These are phyloP conservation scores for Ammodytes marinus DNA, from an alignment of 2,113 vertebrate genomes.

Conservation along the genomic window DNA sequence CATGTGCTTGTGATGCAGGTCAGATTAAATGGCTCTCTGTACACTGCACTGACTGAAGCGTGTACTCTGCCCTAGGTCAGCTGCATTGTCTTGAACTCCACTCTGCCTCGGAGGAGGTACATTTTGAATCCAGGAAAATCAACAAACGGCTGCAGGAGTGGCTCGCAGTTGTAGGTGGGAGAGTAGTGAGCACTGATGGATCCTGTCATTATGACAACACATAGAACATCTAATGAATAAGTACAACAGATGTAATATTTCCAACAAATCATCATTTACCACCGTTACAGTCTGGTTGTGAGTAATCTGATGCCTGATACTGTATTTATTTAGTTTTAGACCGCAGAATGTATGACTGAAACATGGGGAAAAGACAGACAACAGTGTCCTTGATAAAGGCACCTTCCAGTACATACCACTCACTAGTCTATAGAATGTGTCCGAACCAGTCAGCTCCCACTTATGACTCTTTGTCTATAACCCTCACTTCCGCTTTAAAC, in stretches of 20 bases:
- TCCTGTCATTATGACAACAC: background rate
- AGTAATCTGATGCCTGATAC: slow-evolving; percentile 2
- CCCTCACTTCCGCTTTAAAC: background rate
- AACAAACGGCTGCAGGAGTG: slow-evolving; percentile 6
- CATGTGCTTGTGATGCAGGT: background rate
- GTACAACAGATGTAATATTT: background rate
- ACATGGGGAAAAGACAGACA: background rate
- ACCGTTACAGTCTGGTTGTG: background rate
- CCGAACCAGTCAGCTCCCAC: background rate
- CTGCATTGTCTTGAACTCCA: background rate
- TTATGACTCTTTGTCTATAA: background rate
- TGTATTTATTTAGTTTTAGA: background rate
- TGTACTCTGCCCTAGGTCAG: background rate
- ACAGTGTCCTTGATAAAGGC: background rate
- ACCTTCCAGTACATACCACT: background rate
- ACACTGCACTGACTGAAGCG: background rate
- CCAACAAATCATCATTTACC: background rate
- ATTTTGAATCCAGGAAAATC: background rate
- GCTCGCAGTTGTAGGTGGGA: background rate
- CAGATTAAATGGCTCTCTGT: background rate
- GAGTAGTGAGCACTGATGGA: background rate
- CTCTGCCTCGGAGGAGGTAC: background rate
- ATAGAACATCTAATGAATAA: background rate
- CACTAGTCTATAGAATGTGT: background rate
- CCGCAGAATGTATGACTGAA: background rate